A percentile compares a stretch with the other conserved stretches of the same genome.
phyloP scores from a whole-genome alignment of 2,113 vertebrate genomes.

The Sander vitreus region DNA sequence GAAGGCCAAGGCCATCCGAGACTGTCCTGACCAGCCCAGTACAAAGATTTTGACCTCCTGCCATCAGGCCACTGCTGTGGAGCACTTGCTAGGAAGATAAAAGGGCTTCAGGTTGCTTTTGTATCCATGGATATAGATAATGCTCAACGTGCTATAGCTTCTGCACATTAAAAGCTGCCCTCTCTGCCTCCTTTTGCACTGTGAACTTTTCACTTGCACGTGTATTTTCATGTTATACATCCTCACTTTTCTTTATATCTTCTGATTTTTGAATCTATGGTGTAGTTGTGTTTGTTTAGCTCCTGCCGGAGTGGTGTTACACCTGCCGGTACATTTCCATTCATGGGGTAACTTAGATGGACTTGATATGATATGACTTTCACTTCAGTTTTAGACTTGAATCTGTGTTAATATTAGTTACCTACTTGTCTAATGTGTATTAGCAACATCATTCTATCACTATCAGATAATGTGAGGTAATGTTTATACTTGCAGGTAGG shows the following conservation, averaged over 20 bases:
- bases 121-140: not conserved
- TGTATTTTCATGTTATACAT: not conserved
- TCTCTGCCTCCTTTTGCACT: not conserved
- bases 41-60: slow-evolving; percentile 3
- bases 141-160: not conserved
- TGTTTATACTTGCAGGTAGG: not conserved
- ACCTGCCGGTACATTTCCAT: not conserved
- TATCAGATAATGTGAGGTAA: not conserved
- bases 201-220: not conserved
- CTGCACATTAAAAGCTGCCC: not conserved
- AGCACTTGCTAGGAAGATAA: not conserved
- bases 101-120: not conserved
- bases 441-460: not conserved
- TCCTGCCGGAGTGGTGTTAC: too few species aligned
- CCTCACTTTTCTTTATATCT: not conserved
- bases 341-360: not conserved
- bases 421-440: not conserved
- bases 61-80: not conserved
- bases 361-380: not conserved
- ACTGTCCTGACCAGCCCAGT: not conserved
- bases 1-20: slow-evolving; percentile 1
- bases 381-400: not conserved
- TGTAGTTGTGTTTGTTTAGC: not conserved
- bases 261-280: not conserved
- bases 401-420: slow-evolving; percentile 4